phyloP scores from a whole-genome alignment of 2,797 vertebrate species.

The Pagetopsis macropterus region DNA sequence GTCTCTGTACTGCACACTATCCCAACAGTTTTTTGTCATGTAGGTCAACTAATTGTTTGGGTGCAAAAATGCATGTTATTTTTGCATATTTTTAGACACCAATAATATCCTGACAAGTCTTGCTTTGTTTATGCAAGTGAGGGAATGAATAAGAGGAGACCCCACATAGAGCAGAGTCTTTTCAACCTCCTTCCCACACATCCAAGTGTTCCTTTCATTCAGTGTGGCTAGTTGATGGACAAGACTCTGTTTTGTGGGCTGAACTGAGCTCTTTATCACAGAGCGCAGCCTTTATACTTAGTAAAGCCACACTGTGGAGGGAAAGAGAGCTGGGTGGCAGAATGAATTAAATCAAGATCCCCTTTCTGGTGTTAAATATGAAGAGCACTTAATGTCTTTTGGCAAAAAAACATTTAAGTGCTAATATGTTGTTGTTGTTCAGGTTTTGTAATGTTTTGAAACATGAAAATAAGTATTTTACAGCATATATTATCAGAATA shows the following conservation, averaged over 20 bases:
- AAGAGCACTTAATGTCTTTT: conserved; percentile 26
- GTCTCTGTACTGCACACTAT: neutral
- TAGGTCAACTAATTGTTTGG: neutral
- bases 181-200: conserved; percentile 53
- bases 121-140: conserved; percentile 34
- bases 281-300: conserved; percentile 17
- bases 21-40: neutral
- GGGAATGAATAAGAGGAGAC: conserved; percentile 42
- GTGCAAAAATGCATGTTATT: conserved; percentile 11
- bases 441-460: neutral
- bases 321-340: conserved; percentile 2
- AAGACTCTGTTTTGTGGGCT: conserved; percentile 5
- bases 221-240: conserved; percentile 47
- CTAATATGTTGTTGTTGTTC: too few relatives aligned
- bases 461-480: too few relatives aligned
- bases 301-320: neutral
- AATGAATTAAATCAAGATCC: conserved; percentile 22
- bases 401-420: conserved; percentile 16
- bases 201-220: conserved; percentile 56
- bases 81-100: conserved; percentile 1
- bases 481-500: too few relatives aligned
- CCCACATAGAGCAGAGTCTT: conserved; percentile 51
- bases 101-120: neutral
- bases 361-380: conserved; percentile 33
- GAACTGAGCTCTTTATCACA: too few relatives aligned